Percentiles rank a stretch among this genome's conserved stretches.
Evolutionary conservation across 2,888 invertebrate genomes (phyloP).

Genomic region (Mesorhabditis spiculigera): DNA sequence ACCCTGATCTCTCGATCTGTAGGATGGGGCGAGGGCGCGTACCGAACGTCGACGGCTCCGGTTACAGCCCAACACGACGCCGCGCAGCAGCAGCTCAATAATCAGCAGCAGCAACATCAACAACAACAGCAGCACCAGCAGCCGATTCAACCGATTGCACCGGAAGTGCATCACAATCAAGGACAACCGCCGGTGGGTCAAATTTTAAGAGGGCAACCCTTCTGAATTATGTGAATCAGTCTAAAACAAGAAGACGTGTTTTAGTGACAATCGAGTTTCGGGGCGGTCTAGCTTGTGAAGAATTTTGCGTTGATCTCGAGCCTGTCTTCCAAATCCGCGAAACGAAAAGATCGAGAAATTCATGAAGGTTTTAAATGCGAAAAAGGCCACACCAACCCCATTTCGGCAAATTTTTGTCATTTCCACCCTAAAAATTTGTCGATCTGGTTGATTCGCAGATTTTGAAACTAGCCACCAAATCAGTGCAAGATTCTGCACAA

Average conservation of each 20-base stretch:
- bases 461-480: too few relatives aligned
- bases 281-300: too few relatives aligned
- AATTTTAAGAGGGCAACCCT: neutral
- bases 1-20: conserved; percentile 10
- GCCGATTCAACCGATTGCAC: conserved; percentile 4
- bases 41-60: conserved; percentile 21
- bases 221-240: neutral
- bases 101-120: conserved; percentile 40
- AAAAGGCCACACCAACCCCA: too few relatives aligned
- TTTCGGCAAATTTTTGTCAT: too few relatives aligned
- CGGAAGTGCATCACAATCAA: neutral
- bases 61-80: conserved; percentile 22
- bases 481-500: too few relatives aligned
- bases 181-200: neutral
- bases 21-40: conserved; percentile 47
- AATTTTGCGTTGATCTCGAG: too few relatives aligned
- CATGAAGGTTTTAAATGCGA: too few relatives aligned
- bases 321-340: too few relatives aligned
- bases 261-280: neutral
- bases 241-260: neutral
- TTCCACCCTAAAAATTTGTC: too few relatives aligned
- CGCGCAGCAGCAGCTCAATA: conserved; percentile 24
- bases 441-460: too few relatives aligned
- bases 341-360: too few relatives aligned
- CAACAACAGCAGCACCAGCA: conserved; percentile 25